phyloP scores from a whole-genome alignment of 2,888 invertebrate genomes.

The Synergus gifuensis region DNA sequence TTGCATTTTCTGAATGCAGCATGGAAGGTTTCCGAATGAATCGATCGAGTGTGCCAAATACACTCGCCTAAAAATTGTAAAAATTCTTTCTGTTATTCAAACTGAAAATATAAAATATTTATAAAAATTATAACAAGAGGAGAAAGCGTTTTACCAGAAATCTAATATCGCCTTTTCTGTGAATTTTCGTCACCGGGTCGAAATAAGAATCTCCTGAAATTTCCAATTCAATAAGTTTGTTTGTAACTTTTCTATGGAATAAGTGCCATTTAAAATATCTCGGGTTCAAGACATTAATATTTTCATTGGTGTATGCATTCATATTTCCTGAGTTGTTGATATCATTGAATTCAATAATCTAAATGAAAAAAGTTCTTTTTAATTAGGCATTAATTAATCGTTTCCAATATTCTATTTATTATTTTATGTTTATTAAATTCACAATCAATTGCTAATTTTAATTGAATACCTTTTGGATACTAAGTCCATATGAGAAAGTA shows the following conservation, averaged over 20 bases:
- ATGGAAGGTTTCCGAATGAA: slow-evolving; percentile 81
- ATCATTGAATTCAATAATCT: slow-evolving; percentile 83
- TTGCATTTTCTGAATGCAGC: slow-evolving; percentile 83
- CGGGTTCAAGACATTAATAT: slow-evolving; percentile 73
- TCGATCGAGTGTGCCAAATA: slow-evolving; percentile 78
- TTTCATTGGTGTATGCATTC: slow-evolving; percentile 66
- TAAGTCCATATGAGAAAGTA: slow-evolving; percentile 81
- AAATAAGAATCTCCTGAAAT: slow-evolving; percentile 67
- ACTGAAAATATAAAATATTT: slow-evolving; percentile 49
- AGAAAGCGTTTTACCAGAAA: slow-evolving; percentile 64
- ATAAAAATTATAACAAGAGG: slow-evolving; percentile 58
- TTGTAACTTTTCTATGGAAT: slow-evolving; percentile 67
- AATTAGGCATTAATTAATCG: no score
- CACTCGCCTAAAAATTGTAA: slow-evolving; percentile 79
- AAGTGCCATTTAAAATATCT: slow-evolving; percentile 76
- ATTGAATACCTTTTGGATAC: slow-evolving; percentile 81
- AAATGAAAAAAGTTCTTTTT: not conserved
- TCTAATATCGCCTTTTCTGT: slow-evolving; percentile 70
- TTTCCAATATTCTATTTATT: not conserved
- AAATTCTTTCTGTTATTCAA: slow-evolving; percentile 20
- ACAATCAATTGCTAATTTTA: not conserved
- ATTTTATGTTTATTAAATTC: not conserved
- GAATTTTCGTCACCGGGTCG: slow-evolving; percentile 66
- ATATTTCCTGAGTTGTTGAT: slow-evolving; percentile 78
- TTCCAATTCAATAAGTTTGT: slow-evolving; percentile 74